Conservation (phyloP, 1,140 invertebrate species). For the Odontomachus brunneus region DNA sequence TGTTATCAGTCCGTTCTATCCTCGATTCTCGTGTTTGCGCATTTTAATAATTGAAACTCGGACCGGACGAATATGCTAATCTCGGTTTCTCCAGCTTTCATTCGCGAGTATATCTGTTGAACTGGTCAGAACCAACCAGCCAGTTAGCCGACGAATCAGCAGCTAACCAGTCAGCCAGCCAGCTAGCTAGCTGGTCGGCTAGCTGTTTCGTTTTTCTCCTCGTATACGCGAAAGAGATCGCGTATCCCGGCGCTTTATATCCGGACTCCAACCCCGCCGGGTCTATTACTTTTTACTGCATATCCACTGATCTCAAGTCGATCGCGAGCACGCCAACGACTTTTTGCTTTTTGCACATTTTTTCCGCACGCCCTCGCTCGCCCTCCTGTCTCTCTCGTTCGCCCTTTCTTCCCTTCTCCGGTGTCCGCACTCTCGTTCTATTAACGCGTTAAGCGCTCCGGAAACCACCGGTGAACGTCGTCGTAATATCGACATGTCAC, state of each 20-base stretch:
- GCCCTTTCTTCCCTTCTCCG: not conserved
- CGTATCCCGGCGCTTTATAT: conserved; percentile 40
- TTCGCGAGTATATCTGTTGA: conserved; percentile 9
- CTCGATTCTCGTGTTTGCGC: conserved; percentile 7
- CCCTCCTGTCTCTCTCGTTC: not conserved
- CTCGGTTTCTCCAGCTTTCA: conserved; percentile 25
- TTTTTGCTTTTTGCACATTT: conserved; percentile 26
- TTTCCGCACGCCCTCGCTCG: not conserved
- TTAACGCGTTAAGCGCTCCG: too few species aligned
- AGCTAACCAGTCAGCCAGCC: too few species aligned
- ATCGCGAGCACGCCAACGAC: not conserved
- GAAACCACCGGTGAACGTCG: too few species aligned
- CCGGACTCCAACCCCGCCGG: conserved; percentile 6
- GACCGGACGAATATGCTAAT: conserved; percentile 45
- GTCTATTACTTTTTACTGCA: conserved; percentile 56
- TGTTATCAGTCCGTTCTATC: conserved; percentile 21
- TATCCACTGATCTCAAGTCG: conserved; percentile 54
- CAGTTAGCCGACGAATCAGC: too few species aligned
- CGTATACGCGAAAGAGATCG: conserved; percentile 31
- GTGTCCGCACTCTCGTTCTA: too few species aligned
- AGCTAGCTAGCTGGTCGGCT: too few species aligned
- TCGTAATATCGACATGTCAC: too few species aligned
- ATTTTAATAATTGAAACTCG: conserved; percentile 44
- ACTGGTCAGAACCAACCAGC: not conserved
- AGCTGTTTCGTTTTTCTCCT: conserved; percentile 26